Evolutionary conservation across 2,888 invertebrate species (phyloP).

Genomic region (Chrysomela aeneicollis): DNA sequence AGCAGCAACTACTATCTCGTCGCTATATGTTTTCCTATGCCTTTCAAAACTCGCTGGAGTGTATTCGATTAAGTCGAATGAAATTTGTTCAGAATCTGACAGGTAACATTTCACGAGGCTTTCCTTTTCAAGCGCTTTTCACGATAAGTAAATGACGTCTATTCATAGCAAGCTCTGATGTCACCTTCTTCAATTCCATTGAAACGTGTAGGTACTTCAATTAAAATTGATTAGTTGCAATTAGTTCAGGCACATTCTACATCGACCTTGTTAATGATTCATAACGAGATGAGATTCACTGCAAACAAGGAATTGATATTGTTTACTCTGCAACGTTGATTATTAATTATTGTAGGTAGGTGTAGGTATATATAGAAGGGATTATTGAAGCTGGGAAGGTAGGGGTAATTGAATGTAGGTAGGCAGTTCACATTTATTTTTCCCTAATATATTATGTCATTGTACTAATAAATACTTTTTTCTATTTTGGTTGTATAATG

Average conservation of each 20-base stretch:
- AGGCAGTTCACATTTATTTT: too few relatives aligned
- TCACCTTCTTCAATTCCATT: not conserved
- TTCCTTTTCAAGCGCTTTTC: not conserved
- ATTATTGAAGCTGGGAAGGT: too few relatives aligned
- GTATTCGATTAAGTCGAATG: not conserved
- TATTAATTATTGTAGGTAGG: not conserved
- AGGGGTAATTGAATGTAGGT: too few relatives aligned
- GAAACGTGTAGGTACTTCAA: not conserved
- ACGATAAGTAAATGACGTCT: not conserved
- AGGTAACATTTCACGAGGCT: not conserved
- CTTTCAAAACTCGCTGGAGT: too few relatives aligned
- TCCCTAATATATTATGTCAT: too few relatives aligned
- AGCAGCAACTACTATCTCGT: too few relatives aligned
- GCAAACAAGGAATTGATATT: not conserved
- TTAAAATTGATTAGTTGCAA: conserved; percentile 3
- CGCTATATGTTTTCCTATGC: too few relatives aligned
- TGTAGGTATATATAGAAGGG: too few relatives aligned
- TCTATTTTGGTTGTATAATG: too few relatives aligned
- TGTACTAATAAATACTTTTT: too few relatives aligned
- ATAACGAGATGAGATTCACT: conserved; percentile 2
- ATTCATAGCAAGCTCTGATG: not conserved
- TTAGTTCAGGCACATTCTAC: not conserved
- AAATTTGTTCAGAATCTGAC: not conserved
- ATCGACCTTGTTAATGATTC: not conserved
- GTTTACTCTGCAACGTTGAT: not conserved